Base-by-base conservation (phyloP, 2,113 vertebrate genomes). In the Poeciliopsis turrubarensis region DNA sequence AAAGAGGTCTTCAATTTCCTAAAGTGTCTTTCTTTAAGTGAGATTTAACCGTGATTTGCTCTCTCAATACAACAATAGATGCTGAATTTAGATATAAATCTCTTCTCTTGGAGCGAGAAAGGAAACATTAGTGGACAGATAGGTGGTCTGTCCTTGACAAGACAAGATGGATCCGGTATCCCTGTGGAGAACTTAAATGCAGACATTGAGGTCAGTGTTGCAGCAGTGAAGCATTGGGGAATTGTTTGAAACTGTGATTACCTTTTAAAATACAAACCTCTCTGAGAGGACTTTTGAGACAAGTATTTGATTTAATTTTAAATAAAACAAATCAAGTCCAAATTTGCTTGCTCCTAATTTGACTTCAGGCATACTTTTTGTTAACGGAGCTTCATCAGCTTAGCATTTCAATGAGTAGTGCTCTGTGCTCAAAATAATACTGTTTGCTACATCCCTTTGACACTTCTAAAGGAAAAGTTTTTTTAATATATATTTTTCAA, bases 71-170 rank as follows among this genome's bases (percentile, higher is more conserved):
- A 29, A 62, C 62, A 39, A 76, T 74, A 99, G 97, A 96, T 98
- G 96, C 90, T 96, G 84, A 96, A 93, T 81, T 95, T 96, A 65
- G 86, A 89, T 0, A 60, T 86, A 81, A 97, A 95, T 68, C 97
- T 96, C 10, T 98, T 96, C 86, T 91, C 88, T 14, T 93, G 93
- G 89, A 80, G 68, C 39, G 72, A 90, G 17, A 89, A 65, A 2
- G 86, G 92, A 17, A 74, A 89, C 25, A 88, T 98, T 87, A 95
- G 90, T 2, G 94, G 96, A 73, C 76, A 83, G 25, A 84, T 97
- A 13, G 96, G 91, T 65, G 89, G 88, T 74, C 91, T 99, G 13
- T 91, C 92, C 68, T 92, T 99, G 65, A 95, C 95, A 72, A 90
- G 63, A 64, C 60, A 87, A 44, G 77, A 95, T 84, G 96, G 96